phyloP scores from a whole-genome alignment of 2,888 invertebrate species.

The Ctenicera cuprea region DNA sequence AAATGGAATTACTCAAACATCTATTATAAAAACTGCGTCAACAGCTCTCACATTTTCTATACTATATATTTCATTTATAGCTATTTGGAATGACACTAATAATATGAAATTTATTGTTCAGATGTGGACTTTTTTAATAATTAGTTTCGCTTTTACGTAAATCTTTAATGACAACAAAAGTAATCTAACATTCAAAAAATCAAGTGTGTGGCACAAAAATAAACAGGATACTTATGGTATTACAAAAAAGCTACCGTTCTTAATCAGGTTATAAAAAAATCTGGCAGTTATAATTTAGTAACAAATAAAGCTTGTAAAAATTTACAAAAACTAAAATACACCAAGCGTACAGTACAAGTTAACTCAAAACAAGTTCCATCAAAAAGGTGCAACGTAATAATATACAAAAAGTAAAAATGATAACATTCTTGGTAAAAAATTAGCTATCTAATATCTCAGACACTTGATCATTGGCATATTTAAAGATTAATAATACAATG shows the following conservation, averaged over 20 bases:
- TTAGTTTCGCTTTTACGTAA: neutral
- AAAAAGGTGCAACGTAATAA: slow-evolving; percentile 53
- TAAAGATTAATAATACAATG: slow-evolving; percentile 50
- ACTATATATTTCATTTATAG: slow-evolving; percentile 63
- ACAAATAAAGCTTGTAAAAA: slow-evolving; percentile 20
- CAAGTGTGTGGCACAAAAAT: slow-evolving; percentile 22
- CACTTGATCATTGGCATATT: slow-evolving; percentile 66
- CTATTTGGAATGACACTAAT: slow-evolving; percentile 71
- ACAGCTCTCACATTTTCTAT: slow-evolving; percentile 66
- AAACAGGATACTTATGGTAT: neutral
- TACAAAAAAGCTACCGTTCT: neutral
- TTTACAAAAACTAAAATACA: slow-evolving; percentile 15
- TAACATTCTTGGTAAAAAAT: slow-evolving; percentile 62
- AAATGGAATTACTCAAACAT: slow-evolving; percentile 24
- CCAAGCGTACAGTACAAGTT: neutral
- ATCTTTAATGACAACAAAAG: slow-evolving; percentile 3
- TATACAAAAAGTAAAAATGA: slow-evolving; percentile 65
- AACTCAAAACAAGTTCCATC: slow-evolving; percentile 29
- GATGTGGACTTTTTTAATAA: slow-evolving; percentile 64
- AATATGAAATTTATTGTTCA: slow-evolving; percentile 68
- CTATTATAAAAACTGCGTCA: slow-evolving; percentile 52
- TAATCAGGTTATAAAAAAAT: slow-evolving; percentile 8
- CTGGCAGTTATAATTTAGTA: slow-evolving; percentile 17
- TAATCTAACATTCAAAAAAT: slow-evolving; percentile 4
- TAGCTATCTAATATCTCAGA: slow-evolving; percentile 68